Evolutionary conservation across 2,888 invertebrate genomes (phyloP).

Genomic region (Melanostoma mellinum): DNA sequence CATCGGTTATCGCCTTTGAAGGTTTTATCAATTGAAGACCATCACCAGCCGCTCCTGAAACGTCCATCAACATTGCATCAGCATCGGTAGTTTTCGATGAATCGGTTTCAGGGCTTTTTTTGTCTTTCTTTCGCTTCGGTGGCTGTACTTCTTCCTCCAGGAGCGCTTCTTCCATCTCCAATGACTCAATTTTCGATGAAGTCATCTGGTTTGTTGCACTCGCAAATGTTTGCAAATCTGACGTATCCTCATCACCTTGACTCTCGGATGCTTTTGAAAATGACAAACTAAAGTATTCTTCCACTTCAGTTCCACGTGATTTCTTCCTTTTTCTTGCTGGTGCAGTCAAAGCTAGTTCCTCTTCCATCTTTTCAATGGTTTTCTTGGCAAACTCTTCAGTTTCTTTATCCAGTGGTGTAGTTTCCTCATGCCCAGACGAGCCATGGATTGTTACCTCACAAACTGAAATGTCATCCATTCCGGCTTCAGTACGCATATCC

Average conservation of each 20-base stretch:
- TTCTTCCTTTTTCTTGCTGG: constrained; percentile 84
- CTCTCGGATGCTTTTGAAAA: constrained; percentile 84
- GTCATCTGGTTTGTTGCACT: constrained; percentile 86
- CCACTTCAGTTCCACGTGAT: constrained; percentile 86
- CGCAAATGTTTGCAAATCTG: constrained; percentile 86
- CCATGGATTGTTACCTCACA: constrained; percentile 88
- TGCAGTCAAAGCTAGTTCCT: constrained; percentile 84
- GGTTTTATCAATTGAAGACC: constrained; percentile 80
- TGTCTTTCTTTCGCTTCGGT: constrained; percentile 79
- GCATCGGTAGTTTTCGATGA: constrained; percentile 81
- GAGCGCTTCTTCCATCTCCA: constrained; percentile 80
- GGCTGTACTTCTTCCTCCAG: constrained; percentile 75
- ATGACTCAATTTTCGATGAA: constrained; percentile 82
- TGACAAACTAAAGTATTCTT: constrained; percentile 87
- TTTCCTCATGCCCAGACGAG: constrained; percentile 83
- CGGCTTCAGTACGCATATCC: constrained; percentile 92
- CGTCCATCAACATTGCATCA: constrained; percentile 82
- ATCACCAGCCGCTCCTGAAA: constrained; percentile 84
- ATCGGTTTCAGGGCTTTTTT: constrained; percentile 81
- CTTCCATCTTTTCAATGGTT: constrained; percentile 82
- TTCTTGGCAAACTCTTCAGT: constrained; percentile 82
- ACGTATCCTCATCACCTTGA: constrained; percentile 85
- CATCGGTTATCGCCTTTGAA: constrained; percentile 82
- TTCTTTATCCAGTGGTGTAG: constrained; percentile 82
- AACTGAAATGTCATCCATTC: constrained; percentile 92